These are phyloP conservation scores for Buathra laborator DNA, from an alignment of 2,888 invertebrate genomes.

Conservation along the genomic window DNA sequence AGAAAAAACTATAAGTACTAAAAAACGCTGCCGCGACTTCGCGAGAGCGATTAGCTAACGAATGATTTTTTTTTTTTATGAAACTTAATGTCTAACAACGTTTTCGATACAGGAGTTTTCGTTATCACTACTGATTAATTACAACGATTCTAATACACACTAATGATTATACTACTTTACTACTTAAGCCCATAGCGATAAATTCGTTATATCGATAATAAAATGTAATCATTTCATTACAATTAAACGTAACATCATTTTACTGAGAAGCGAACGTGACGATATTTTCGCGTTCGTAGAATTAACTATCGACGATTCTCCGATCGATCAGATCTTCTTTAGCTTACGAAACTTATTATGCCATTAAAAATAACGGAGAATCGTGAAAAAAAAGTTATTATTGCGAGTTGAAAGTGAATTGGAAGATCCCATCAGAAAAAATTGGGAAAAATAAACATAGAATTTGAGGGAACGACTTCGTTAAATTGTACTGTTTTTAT, in stretches of 20 bases:
- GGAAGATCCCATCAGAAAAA: conserved; percentile 11
- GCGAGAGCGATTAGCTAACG: neutral
- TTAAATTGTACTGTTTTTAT: conserved; percentile 8
- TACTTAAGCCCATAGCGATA: conserved; percentile 19
- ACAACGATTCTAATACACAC: conserved; percentile 14
- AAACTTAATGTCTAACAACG: conserved; percentile 36
- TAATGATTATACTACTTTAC: conserved; percentile 23
- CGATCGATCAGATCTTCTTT: neutral
- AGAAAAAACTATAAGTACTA: conserved; percentile 27
- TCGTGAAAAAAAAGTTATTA: too few species aligned
- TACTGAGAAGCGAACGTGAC: conserved; percentile 22
- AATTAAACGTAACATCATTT: conserved; percentile 22
- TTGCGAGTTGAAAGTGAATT: neutral
- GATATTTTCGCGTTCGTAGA: conserved; percentile 24
- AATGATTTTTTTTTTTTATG: too few species aligned
- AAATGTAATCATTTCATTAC: neutral
- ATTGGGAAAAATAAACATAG: conserved; percentile 13
- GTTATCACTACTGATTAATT: conserved; percentile 21
- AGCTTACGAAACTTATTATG: neutral
- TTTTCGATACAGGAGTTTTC: conserved; percentile 18
- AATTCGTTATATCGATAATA: conserved; percentile 8
- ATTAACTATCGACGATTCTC: neutral
- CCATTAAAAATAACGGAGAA: too few species aligned
- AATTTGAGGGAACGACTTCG: conserved; percentile 14
- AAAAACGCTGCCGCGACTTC: neutral